Base-by-base conservation (phyloP, 2,113 vertebrate genomes). In the Epinephelus lanceolatus region DNA sequence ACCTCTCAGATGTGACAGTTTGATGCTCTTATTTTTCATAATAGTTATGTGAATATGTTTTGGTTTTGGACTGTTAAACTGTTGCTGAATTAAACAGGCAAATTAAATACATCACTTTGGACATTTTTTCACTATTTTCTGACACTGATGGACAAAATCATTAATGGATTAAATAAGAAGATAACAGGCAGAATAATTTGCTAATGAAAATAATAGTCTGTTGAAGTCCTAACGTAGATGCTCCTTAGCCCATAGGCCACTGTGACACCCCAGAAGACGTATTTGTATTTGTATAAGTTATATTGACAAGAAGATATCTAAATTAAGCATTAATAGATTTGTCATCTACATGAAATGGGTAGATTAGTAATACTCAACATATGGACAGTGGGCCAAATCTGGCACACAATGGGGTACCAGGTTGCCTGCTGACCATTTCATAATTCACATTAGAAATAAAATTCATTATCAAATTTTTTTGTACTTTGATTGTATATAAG, bases 1-100 rank as follows among this genome's bases (percentile, higher is more conserved):
- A 18, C 25, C 0, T 56, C 30, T n/a, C 15, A 47, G 27, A 45
- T 23, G 18, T 55, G 56, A 42, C 2, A 6, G 62, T 55, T 51
- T 62, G 1, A 37, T 37, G 49, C 15, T 56, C 47, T 52, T 27
- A n/a, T 27, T 65, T 71, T 23, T 63, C 30, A 17, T 30, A 10
- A 51, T 17, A 62, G 37, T 62, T 14, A 59, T 45, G 3, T 62
- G 5, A 37, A 45, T 49, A 33, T 47, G 0, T 21, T 65, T 53
- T 40, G 5, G 25, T 49, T 53, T 19, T 55, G 19, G 19, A 33
- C 12, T 33, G 25, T 45, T 47, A 47, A 45, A 55, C 19, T 15
- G 12, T 70, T 70, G 6, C 18, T n/a, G 11, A 7, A 42, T 42
- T 8, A 21, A 63, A 42, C 11, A 42, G 5, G 18, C 10, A 30